Base-by-base conservation (phyloP, 2,888 invertebrate genomes). In the Idaea dimidiata region DNA sequence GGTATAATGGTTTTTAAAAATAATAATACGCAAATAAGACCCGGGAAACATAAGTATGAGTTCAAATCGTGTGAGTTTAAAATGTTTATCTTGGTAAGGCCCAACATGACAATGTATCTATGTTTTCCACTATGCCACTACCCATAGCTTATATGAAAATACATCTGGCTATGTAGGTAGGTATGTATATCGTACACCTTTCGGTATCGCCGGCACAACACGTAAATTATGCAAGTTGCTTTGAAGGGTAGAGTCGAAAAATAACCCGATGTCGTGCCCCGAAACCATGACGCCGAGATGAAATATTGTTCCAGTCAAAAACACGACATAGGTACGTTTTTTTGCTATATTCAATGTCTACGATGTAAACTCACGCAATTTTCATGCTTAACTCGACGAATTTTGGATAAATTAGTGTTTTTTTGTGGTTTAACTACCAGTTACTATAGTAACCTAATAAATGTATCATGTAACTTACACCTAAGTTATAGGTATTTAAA, bases 251-350 rank as follows among this genome's bases (percentile, higher is more conserved):
- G 73, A 74, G 75, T 74, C 69, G 43, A 76, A 81, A 83, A 83
- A 82, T 81, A 79, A 79, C 74, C 76, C 70, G 67, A 77, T 84
- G 69, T 76, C 86, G 81, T 86, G 86, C 66, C 69, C 62, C 63
- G 61, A 65, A 65, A 72, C 77, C 79, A 79, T 86, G 76, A 81
- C 73, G 73, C 72, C 71, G 80, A 84, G 86, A 87, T 87, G 81
- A 86, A 86, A 86, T 86, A 86, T 86, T 79, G 86, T 81, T 80
- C 77, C 76, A 79, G 72, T 62, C 74, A 78, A 83, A 80, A 81
- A 82, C 78, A 81, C 77, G 82, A 82, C 82, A 80, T 74, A 79
- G 72, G 75, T 66, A 79, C 72, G 75, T 66, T 70, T 75, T 76
- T 79, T 80, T 72, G 74, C 69, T 71, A 66, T 62, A 62, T 72